phyloP scores from a whole-genome alignment of 2,888 invertebrate genomes.

The Hemicrepidius hirtus region DNA sequence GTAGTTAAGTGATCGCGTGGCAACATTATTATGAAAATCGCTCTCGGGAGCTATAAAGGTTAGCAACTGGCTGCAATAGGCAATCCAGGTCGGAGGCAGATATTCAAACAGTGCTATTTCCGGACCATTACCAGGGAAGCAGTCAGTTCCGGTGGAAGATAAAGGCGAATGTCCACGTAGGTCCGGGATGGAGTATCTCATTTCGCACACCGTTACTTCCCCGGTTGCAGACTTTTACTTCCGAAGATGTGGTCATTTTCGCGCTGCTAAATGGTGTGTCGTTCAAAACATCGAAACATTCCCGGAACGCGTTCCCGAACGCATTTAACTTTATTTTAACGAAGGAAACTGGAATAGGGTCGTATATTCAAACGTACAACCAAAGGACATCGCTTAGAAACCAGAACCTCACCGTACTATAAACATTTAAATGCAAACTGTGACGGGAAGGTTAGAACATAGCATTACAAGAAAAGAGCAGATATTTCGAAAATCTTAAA shows the following conservation, averaged over 20 bases:
- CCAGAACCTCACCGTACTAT: conserved; percentile 3
- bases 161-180: conserved; percentile 61
- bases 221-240: conserved; percentile 50
- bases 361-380: conserved; percentile 28
- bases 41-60: conserved; percentile 52
- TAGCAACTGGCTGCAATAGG: conserved; percentile 54
- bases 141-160: conserved; percentile 63
- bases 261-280: conserved; percentile 34
- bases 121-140: conserved; percentile 62
- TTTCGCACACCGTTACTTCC: conserved; percentile 62
- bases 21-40: conserved; percentile 45
- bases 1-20: conserved; percentile 43
- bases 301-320: conserved; percentile 36
- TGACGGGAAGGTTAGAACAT: not conserved
- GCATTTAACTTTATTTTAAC: conserved; percentile 47
- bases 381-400: conserved; percentile 1
- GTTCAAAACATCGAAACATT: conserved; percentile 48
- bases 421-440: not conserved
- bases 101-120: conserved; percentile 63
- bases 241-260: conserved; percentile 52
- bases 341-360: conserved; percentile 38
- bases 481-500: too few species aligned
- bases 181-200: conserved; percentile 61
- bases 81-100: conserved; percentile 55
- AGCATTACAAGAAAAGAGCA: too few species aligned